Base-by-base conservation (phyloP, 2,113 vertebrate genomes). In the Pao palembangensis region DNA sequence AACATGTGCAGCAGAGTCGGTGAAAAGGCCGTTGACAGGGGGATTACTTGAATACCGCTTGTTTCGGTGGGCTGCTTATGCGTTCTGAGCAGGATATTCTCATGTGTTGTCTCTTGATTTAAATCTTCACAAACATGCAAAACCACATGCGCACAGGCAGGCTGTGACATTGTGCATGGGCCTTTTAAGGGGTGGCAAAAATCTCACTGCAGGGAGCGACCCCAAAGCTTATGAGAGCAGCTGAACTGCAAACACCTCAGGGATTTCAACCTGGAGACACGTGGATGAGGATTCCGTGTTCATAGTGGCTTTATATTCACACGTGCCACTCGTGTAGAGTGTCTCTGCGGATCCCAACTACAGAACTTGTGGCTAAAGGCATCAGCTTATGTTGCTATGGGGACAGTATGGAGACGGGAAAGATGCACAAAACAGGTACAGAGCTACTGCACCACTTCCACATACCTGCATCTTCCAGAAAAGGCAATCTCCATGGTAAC, bases 221-320 rank as follows among this genome's bases (percentile, higher is more conserved):
- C 88, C 58, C 70, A 71, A 82, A 71, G 72, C 78, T 76, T 65
- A 58, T 47, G 55, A 66, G 34, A 64, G 61, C 47, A 4, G 55
- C 61, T 57, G 21, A 51, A 13, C 65, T 58, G 75, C 56, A 11
- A 55, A 64, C 77, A 74, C 71, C 64, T 55, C 75, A 74, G 80
- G 85, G 78, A n/a, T 80, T 28, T 70, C 71, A 66, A 58, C 55
- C 42, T 44, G 41, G 64, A 77, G 81, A 80, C 60, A 65, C 43
- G 55, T n/a, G 71, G 64, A 51, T 1, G 20, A 64, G 64, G 74
- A 76, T 47, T 75, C 58, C 71, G 69, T 18, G 44, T 38, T 38
- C 34, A 38, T 12, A 38, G 11, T 8, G 34, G 8, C 34, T 12
- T 38, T 2, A 38, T 10, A 38, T 38, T 38, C 34, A 38, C 34